These are phyloP conservation scores for Sciurus carolinensis DNA, from an alignment of 2,797 vertebrate genomes.

Conservation along the genomic window DNA sequence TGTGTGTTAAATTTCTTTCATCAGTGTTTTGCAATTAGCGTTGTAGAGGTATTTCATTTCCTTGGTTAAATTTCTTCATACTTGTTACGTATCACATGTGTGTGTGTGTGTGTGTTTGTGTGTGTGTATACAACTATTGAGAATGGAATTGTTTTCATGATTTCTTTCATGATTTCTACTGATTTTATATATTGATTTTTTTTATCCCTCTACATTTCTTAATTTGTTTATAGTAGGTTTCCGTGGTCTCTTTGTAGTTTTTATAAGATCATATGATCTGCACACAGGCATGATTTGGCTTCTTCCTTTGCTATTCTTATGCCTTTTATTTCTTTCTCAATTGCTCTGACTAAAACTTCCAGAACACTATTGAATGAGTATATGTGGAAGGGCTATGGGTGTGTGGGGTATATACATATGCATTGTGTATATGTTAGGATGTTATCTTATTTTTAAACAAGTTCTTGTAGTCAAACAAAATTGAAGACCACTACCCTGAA, in stretches of 20 bases:
- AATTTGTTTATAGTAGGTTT: not conserved
- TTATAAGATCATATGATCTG: not conserved
- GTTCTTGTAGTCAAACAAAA: not conserved
- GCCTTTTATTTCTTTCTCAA: not conserved
- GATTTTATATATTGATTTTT: not conserved
- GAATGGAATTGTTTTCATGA: not conserved
- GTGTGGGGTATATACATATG: not conserved
- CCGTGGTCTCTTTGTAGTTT: not conserved
- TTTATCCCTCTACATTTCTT: not conserved
- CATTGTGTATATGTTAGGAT: not conserved
- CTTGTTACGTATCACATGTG: too few relatives aligned
- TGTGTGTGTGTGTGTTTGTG: too few relatives aligned
- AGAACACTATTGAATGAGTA: not conserved
- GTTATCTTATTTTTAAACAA: slow-evolving; percentile 18
- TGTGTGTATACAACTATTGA: not conserved
- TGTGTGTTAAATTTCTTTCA: not conserved
- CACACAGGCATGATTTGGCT: not conserved
- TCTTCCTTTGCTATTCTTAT: not conserved
- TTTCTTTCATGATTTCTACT: not conserved
- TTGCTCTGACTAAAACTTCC: not conserved
- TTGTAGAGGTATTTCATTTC: not conserved
- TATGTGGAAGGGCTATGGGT: not conserved
- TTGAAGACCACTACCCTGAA: slow-evolving; percentile 41
- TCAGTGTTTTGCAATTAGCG: not conserved
- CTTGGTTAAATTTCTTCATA: not conserved